Evolutionary conservation across 1,140 invertebrate species (phyloP).

Genomic region (Neodiprion lecontei): DNA sequence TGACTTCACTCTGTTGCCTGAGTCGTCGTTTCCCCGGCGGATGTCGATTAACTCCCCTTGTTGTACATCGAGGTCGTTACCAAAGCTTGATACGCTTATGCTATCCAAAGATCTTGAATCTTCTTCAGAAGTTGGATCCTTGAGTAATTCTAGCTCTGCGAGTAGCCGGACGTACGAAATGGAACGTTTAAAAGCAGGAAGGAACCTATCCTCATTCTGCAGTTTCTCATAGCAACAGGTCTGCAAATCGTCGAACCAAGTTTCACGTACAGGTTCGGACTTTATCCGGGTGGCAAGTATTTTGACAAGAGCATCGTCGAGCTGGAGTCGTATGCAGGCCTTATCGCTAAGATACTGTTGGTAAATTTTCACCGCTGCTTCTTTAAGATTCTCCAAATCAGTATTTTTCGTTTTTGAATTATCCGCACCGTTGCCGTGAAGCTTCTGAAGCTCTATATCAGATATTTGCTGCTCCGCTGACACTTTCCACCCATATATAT

Average conservation of each 20-base stretch:
- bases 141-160: slow-evolving; percentile 77
- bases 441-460: slow-evolving; percentile 65
- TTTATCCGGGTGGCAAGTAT: slow-evolving; percentile 71
- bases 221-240: slow-evolving; percentile 73
- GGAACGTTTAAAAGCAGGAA: slow-evolving; percentile 75
- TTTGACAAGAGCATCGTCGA: slow-evolving; percentile 73
- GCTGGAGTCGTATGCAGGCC: slow-evolving; percentile 69
- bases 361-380: slow-evolving; percentile 81
- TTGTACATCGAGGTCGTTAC: slow-evolving; percentile 48
- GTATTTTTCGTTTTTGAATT: slow-evolving; percentile 49
- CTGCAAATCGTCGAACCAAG: slow-evolving; percentile 89
- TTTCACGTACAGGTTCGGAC: slow-evolving; percentile 69
- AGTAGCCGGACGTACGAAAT: slow-evolving; percentile 76
- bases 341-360: slow-evolving; percentile 85
- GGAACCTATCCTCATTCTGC: slow-evolving; percentile 70
- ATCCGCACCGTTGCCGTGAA: slow-evolving; percentile 42
- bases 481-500: slow-evolving; percentile 82
- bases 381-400: slow-evolving; percentile 69
- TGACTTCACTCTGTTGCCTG: slow-evolving; percentile 33
- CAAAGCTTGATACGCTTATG: slow-evolving; percentile 56
- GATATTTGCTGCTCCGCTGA: slow-evolving; percentile 80
- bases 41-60: slow-evolving; percentile 19
- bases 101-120: slow-evolving; percentile 64
- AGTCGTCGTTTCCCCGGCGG: slow-evolving; percentile 16
- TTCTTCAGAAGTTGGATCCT: slow-evolving; percentile 65